Percentiles rank a stretch among this genome's conserved stretches.
phyloP scores from a whole-genome alignment of 2,888 invertebrate genomes.

The Amblyjoppa proteus region DNA sequence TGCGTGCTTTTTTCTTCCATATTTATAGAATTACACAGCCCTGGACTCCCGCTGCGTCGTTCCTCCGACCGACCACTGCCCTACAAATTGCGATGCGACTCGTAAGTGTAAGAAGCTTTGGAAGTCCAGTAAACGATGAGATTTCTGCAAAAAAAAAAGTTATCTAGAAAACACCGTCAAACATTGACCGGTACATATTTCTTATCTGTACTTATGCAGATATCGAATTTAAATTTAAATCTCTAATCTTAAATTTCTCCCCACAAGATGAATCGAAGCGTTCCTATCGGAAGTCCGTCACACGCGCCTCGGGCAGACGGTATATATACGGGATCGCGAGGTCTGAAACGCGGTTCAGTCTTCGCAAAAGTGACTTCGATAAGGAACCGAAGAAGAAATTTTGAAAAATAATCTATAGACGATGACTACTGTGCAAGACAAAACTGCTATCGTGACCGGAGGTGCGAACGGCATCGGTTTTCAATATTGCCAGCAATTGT shows the following conservation, averaged over 20 bases:
- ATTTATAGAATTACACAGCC: constrained; percentile 37
- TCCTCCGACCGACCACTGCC: constrained; percentile 1
- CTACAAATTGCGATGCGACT: constrained; percentile 5
- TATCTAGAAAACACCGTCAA: neutral
- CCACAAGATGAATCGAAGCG: too few species aligned
- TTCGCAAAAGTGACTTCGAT: neutral
- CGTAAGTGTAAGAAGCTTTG: constrained; percentile 24
- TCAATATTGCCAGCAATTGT: constrained; percentile 84
- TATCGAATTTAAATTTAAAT: too few species aligned
- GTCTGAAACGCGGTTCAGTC: neutral
- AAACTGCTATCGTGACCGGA: constrained; percentile 84
- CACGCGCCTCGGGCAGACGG: too few species aligned
- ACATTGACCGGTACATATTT: neutral
- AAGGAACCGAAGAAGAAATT: neutral
- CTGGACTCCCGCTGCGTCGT: neutral
- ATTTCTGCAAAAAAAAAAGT: neutral
- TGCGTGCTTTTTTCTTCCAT: neutral
- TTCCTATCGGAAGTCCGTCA: too few species aligned
- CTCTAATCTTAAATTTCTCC: too few species aligned
- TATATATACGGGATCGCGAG: too few species aligned
- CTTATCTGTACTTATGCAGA: constrained; percentile 70
- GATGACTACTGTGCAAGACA: constrained; percentile 7
- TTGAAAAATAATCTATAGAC: neutral
- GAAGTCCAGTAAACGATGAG: neutral
- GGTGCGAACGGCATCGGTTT: constrained; percentile 87